Evolutionary conservation across 2,113 vertebrate genomes (phyloP).

Genomic region (Limanda limanda): DNA sequence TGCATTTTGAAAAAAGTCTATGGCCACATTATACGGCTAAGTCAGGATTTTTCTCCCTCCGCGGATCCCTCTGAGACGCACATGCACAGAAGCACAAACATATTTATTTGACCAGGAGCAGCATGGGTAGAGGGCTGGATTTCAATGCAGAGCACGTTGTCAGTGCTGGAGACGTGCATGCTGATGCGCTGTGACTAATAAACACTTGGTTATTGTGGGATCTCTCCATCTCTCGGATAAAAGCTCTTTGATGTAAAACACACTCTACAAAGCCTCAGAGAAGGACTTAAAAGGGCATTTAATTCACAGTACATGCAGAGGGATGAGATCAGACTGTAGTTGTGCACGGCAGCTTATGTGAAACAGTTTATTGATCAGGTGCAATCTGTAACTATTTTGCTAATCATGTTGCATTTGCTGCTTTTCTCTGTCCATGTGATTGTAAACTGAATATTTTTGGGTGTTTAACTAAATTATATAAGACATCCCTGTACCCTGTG

Average conservation of each 20-base stretch:
- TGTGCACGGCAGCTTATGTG: no score
- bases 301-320: neutral
- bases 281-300: neutral
- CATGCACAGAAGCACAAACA: neutral
- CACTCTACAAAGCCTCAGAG: neutral
- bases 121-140: neutral
- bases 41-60: conserved; percentile 23
- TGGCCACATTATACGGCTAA: conserved; percentile 27
- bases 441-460: no score
- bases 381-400: no score
- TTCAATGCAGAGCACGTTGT: neutral
- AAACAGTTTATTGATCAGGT: no score
- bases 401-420: no score
- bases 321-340: neutral
- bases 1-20: conserved; percentile 20
- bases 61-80: conserved; percentile 20
- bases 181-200: neutral
- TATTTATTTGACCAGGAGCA: neutral
- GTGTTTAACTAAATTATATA: no score
- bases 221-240: neutral
- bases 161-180: neutral
- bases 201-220: neutral
- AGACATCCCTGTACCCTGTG: no score
- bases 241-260: neutral
- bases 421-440: no score